phyloP scores from a whole-genome alignment of 2,888 invertebrate species.

The Congeria kusceri region DNA sequence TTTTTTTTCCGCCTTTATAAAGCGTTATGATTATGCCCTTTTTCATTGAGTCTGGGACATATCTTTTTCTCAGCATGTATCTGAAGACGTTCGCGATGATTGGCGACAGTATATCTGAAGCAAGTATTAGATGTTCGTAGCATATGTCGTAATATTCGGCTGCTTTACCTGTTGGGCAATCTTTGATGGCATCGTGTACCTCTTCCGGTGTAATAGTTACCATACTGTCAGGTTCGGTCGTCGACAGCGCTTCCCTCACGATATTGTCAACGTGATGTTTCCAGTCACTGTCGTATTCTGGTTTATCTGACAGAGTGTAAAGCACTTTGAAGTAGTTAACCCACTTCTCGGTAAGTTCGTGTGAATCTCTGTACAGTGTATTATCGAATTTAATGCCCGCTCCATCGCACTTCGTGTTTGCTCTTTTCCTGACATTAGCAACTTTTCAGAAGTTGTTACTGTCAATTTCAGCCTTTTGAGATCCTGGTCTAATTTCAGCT shows the following conservation, averaged over 20 bases:
- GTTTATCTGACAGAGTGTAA: background rate
- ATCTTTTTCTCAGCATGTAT: conserved; percentile 6
- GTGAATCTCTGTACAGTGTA: background rate
- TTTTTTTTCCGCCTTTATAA: conserved; percentile 11
- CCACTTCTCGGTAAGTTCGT: conserved; percentile 3
- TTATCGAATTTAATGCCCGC: too few species aligned
- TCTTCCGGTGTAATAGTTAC: conserved; percentile 6
- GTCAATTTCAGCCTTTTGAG: conserved; percentile 1
- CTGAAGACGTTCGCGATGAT: conserved; percentile 6
- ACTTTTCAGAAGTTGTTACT: conserved; percentile 3
- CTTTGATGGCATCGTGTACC: background rate
- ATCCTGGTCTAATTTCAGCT: too few species aligned
- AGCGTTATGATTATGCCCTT: conserved; percentile 7
- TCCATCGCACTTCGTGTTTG: too few species aligned
- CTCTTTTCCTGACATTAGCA: background rate
- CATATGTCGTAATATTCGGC: background rate
- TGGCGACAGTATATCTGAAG: background rate
- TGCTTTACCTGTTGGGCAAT: conserved; percentile 6
- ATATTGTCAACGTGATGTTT: background rate
- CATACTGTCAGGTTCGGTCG: background rate
- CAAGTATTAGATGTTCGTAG: conserved; percentile 7
- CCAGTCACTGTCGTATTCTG: background rate
- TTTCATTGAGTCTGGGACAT: conserved; percentile 11
- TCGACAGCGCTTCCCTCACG: background rate
- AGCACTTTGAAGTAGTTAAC: conserved; percentile 1